These are phyloP conservation scores for Columba guinea DNA, from an alignment of 2,797 vertebrate species.

Conservation along the genomic window DNA sequence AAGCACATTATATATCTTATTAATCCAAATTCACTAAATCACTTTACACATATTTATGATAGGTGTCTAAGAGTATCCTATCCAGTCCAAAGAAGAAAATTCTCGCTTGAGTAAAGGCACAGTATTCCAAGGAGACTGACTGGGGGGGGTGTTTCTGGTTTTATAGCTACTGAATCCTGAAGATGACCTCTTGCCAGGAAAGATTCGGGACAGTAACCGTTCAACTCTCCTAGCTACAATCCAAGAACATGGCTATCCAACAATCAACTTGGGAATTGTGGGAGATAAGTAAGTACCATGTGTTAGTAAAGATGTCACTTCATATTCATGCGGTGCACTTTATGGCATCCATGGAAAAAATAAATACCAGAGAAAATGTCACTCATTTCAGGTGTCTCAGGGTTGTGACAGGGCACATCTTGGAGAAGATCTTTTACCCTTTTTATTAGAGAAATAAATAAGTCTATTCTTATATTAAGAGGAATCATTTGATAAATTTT, in stretches of 20 bases:
- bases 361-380: slow-evolving; percentile 22
- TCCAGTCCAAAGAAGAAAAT: background rate
- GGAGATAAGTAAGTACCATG: slow-evolving; percentile 92
- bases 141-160: slow-evolving; percentile 41
- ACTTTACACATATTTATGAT: background rate
- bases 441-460: background rate
- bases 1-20: background rate
- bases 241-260: slow-evolving; percentile 98
- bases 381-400: background rate
- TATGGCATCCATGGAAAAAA: slow-evolving; percentile 21
- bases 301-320: slow-evolving; percentile 66
- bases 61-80: background rate
- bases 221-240: slow-evolving; percentile 98
- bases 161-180: slow-evolving; percentile 96
- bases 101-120: background rate
- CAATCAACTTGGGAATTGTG: slow-evolving; percentile 98
- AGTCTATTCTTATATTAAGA: background rate
- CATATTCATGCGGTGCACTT: slow-evolving; percentile 36
- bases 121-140: slow-evolving; percentile 39
- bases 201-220: slow-evolving; percentile 97
- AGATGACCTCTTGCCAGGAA: slow-evolving; percentile 96
- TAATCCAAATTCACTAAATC: background rate
- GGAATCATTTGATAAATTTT: background rate
- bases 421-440: background rate
- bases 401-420: background rate